A percentile compares a stretch with the other conserved stretches of the same genome.
These are phyloP conservation scores for Falcaria lacertinaria DNA, from an alignment of 2,888 invertebrate genomes.

Conservation along the genomic window DNA sequence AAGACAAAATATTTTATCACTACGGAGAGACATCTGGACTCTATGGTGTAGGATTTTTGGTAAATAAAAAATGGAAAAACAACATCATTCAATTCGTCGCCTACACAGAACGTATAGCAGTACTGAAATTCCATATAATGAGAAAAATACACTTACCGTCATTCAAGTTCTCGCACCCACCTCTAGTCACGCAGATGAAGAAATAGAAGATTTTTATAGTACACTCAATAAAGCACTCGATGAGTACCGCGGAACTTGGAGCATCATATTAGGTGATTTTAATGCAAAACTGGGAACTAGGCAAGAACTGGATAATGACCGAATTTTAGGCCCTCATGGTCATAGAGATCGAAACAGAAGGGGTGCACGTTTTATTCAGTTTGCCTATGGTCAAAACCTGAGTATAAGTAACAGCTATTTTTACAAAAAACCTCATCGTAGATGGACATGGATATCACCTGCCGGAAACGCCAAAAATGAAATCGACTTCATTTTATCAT, in stretches of 20 bases:
- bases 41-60: slow-evolving; percentile 7
- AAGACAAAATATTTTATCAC: slow-evolving; percentile 4
- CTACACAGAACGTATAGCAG: slow-evolving; percentile 5
- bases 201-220: slow-evolving; percentile 5
- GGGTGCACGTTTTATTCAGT: slow-evolving; percentile 4
- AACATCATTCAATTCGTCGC: slow-evolving; percentile 4
- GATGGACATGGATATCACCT: slow-evolving; percentile 11
- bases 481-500: slow-evolving; percentile 13
- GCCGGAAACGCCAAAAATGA: slow-evolving; percentile 7
- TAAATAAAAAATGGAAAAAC: slow-evolving; percentile 5
- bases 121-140: slow-evolving; percentile 1
- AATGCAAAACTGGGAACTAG: not conserved
- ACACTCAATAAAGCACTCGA: not conserved
- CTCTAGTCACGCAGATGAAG: slow-evolving; percentile 2
- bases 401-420: slow-evolving; percentile 9
- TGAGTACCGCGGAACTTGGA: slow-evolving; percentile 2
- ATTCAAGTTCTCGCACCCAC: slow-evolving; percentile 6
- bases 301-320: not conserved
- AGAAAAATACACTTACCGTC: not conserved
- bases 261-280: not conserved
- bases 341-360: slow-evolving; percentile 1
- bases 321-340: not conserved
- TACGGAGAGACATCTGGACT: not conserved
- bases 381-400: slow-evolving; percentile 7
- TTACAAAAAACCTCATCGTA: slow-evolving; percentile 6